phyloP scores from a whole-genome alignment of 2,113 vertebrate species.

The Menidia beryllina region DNA sequence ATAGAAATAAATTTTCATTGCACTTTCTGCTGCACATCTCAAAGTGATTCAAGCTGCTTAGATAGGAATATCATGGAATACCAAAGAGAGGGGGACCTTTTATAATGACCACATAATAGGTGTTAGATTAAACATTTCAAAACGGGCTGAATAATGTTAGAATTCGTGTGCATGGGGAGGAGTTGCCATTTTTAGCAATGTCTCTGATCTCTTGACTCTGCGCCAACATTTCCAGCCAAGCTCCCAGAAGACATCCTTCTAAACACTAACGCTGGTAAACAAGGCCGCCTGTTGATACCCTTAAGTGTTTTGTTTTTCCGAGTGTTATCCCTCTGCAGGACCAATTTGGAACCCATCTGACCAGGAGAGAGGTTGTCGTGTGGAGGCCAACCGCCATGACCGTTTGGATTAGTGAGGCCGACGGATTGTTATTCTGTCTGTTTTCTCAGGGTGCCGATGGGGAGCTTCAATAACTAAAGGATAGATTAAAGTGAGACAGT shows the following conservation, averaged over 20 bases:
- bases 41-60: not conserved
- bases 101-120: not conserved
- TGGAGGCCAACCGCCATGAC: not conserved
- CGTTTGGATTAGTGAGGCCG: conserved; percentile 14
- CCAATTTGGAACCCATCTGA: conserved; percentile 13
- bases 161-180: not conserved
- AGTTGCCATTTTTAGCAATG: not conserved
- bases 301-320: conserved; percentile 12
- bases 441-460: not conserved
- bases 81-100: not conserved
- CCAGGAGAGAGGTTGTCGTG: conserved; percentile 10
- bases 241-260: not conserved
- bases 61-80: not conserved
- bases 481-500: conserved; percentile 11
- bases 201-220: not conserved
- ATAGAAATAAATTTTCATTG: not conserved
- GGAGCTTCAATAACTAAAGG: not conserved
- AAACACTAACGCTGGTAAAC: conserved; percentile 10
- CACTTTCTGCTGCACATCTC: too few relatives aligned
- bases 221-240: not conserved
- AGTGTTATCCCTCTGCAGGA: not conserved
- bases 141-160: not conserved
- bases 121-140: not conserved
- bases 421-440: conserved; percentile 22
- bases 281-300: not conserved